phyloP scores from a whole-genome alignment of 2,113 vertebrate genomes.

The Nothoprocta pentlandii region DNA sequence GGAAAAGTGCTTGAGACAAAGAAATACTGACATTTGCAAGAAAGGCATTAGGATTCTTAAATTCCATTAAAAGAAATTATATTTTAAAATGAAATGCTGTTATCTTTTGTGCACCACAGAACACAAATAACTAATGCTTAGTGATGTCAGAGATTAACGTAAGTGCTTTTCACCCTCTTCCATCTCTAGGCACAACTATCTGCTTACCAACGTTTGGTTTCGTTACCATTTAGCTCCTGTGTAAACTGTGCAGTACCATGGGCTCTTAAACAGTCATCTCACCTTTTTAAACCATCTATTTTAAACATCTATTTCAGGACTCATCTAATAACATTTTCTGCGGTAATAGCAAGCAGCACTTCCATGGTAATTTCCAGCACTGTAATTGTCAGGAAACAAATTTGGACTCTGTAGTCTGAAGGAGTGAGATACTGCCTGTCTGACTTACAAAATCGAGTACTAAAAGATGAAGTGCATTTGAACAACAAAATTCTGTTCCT shows the following conservation, averaged over 20 bases:
- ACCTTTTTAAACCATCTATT: too few relatives aligned
- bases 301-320: background rate
- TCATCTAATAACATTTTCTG: background rate
- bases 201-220: background rate
- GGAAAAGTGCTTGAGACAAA: background rate
- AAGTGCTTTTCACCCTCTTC: background rate
- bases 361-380: background rate
- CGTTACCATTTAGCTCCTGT: too few relatives aligned
- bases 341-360: background rate
- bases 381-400: background rate
- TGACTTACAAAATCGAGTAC: background rate
- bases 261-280: background rate
- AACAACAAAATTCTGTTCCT: background rate
- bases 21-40: background rate
- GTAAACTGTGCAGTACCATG: background rate
- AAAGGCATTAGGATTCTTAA: background rate
- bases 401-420: background rate
- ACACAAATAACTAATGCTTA: background rate
- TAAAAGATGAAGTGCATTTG: background rate
- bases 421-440: background rate
- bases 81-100: background rate
- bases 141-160: background rate
- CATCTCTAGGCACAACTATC: background rate
- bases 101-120: background rate
- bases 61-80: background rate